Evolutionary conservation across 2,888 invertebrate species (phyloP).

Genomic region (Serrognathus titanus): DNA sequence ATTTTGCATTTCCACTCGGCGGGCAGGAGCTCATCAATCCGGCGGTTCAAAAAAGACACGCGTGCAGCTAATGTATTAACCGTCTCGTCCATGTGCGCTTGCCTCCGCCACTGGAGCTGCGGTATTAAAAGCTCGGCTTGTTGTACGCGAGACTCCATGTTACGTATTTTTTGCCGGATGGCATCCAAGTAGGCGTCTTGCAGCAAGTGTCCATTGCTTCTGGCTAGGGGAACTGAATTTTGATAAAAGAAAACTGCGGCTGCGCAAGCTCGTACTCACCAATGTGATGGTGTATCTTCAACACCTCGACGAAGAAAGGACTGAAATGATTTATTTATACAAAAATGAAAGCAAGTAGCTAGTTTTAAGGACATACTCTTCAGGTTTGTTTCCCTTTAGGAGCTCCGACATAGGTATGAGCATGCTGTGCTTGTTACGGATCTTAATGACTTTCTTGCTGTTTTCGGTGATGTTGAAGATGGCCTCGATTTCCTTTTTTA

Average conservation of each 20-base stretch:
- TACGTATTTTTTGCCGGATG: slow-evolving; percentile 48
- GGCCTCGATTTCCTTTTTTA: slow-evolving; percentile 38
- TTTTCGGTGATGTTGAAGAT: slow-evolving; percentile 41
- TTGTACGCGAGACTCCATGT: slow-evolving; percentile 48
- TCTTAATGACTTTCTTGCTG: slow-evolving; percentile 48
- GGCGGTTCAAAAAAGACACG: slow-evolving; percentile 49
- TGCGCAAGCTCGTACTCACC: slow-evolving; percentile 38
- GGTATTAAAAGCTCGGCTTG: slow-evolving; percentile 47
- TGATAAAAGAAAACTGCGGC: neutral
- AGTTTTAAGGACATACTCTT: slow-evolving; percentile 30
- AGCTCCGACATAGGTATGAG: slow-evolving; percentile 49
- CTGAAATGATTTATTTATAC: slow-evolving; percentile 30
- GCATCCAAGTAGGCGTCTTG: slow-evolving; percentile 52
- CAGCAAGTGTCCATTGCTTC: slow-evolving; percentile 33
- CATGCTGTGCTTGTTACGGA: slow-evolving; percentile 46
- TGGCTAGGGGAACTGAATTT: slow-evolving; percentile 14
- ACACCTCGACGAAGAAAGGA: slow-evolving; percentile 48
- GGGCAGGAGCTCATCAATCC: slow-evolving; percentile 52
- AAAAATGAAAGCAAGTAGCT: slow-evolving; percentile 5
- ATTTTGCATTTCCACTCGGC: slow-evolving; percentile 47
- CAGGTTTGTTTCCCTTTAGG: slow-evolving; percentile 39
- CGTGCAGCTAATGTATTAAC: slow-evolving; percentile 47
- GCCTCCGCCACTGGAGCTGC: slow-evolving; percentile 46
- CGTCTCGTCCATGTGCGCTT: slow-evolving; percentile 50
- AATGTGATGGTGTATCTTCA: slow-evolving; percentile 45